These are phyloP conservation scores for Camelus bactrianus DNA, from an alignment of 2,113 vertebrate genomes.

Conservation along the genomic window DNA sequence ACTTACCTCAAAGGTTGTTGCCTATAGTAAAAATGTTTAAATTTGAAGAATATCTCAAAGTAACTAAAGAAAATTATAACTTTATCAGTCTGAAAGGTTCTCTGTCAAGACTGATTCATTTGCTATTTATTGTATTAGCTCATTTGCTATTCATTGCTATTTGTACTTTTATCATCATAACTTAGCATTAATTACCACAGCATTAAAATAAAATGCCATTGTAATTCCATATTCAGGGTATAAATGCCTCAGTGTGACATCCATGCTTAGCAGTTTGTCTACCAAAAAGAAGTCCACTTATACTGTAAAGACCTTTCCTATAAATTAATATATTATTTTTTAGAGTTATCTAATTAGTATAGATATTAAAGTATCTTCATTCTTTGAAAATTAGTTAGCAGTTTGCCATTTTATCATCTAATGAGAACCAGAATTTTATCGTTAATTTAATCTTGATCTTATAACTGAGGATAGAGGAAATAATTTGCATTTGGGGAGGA, in stretches of 20 bases:
- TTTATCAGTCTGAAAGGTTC: slow-evolving; percentile 51
- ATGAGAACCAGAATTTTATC: background rate
- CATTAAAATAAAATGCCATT: slow-evolving; percentile 68
- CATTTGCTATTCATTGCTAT: slow-evolving; percentile 69
- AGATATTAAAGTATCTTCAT: slow-evolving; percentile 34
- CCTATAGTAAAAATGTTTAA: slow-evolving; percentile 10
- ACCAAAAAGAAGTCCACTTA: background rate
- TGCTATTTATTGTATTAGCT: slow-evolving; percentile 68
- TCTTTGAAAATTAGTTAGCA: background rate
- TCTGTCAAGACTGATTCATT: slow-evolving; percentile 51
- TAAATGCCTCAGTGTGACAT: slow-evolving; percentile 32
- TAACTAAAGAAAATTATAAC: slow-evolving; percentile 30
- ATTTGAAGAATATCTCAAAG: background rate
- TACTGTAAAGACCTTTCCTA: slow-evolving; percentile 48
- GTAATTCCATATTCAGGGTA: slow-evolving; percentile 30
- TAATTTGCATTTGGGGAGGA: background rate
- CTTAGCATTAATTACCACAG: slow-evolving; percentile 73
- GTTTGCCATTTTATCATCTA: background rate
- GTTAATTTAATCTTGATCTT: slow-evolving; percentile 29
- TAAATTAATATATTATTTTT: background rate
- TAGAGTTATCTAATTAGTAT: slow-evolving; percentile 52
- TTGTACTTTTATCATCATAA: slow-evolving; percentile 76
- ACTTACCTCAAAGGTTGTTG: background rate
- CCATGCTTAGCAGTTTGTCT: slow-evolving; percentile 24
- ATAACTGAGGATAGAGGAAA: background rate